Evolutionary conservation across 2,888 invertebrate species (phyloP).

Genomic region (Callimorpha dominula): DNA sequence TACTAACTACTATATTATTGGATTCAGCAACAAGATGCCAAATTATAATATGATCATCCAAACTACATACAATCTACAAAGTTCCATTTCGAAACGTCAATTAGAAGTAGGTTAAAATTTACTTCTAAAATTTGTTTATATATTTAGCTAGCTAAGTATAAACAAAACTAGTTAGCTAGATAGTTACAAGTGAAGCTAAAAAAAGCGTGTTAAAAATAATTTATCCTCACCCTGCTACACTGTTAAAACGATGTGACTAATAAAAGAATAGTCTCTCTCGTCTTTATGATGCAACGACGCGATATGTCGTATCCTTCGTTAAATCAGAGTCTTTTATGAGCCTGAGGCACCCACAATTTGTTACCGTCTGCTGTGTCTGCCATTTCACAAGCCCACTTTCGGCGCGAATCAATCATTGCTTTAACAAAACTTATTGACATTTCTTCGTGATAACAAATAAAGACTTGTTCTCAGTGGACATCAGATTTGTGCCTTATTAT

Average conservation of each 20-base stretch:
- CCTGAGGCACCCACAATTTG: slow-evolving; percentile 56
- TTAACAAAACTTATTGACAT: slow-evolving; percentile 68
- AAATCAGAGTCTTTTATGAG: slow-evolving; percentile 52
- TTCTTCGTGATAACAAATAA: slow-evolving; percentile 51
- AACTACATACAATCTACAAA: no score
- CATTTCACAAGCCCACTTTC: slow-evolving; percentile 54
- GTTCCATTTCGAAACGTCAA: no score
- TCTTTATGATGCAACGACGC: background rate
- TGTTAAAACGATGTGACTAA: background rate
- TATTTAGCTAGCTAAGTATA: no score
- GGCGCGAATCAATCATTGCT: slow-evolving; percentile 61
- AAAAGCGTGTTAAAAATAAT: no score
- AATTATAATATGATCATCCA: no score
- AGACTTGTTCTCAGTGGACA: background rate
- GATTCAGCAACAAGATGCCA: no score
- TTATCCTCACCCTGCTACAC: background rate
- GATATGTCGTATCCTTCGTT: slow-evolving; percentile 51
- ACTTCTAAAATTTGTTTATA: no score
- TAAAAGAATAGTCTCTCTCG: background rate
- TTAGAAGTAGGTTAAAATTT: no score
- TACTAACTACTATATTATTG: no score
- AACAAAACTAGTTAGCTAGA: no score
- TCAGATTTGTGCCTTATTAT: background rate
- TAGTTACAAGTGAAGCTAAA: no score
- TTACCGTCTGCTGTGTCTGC: slow-evolving; percentile 43